These are phyloP conservation scores for Odontomyia ornata DNA, from an alignment of 2,888 invertebrate genomes.

Conservation along the genomic window DNA sequence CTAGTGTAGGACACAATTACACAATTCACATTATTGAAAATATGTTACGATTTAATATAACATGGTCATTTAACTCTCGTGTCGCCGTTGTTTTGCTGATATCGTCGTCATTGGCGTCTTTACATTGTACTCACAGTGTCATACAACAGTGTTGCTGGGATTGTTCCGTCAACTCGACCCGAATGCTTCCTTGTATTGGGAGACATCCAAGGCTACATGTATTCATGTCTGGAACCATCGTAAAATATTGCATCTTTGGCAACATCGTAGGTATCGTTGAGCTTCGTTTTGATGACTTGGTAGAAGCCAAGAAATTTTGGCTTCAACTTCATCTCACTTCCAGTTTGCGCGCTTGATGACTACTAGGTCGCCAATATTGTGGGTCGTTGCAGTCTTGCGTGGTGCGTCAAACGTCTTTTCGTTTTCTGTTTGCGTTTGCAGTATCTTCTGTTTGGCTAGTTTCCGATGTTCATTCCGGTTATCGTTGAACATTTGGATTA, in stretches of 20 bases:
- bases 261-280: slow-evolving; percentile 12
- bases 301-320: too few relatives aligned
- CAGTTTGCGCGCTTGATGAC: slow-evolving; percentile 24
- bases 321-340: neutral
- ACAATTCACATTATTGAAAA: too few relatives aligned
- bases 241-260: neutral
- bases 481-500: too few relatives aligned
- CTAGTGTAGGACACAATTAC: too few relatives aligned
- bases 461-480: neutral
- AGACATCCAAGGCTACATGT: slow-evolving; percentile 10
- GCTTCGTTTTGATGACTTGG: neutral
- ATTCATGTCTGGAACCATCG: slow-evolving; percentile 18
- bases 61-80: too few relatives aligned
- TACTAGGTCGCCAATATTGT: slow-evolving; percentile 21
- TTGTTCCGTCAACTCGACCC: neutral
- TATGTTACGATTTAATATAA: too few relatives aligned
- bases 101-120: too few relatives aligned
- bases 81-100: too few relatives aligned
- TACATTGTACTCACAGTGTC: too few relatives aligned
- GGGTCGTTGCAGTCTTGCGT: neutral
- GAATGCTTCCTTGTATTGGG: neutral
- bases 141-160: neutral
- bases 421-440: neutral
- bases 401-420: neutral
- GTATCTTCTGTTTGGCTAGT: neutral